Evolutionary conservation across 2,888 invertebrate species (phyloP).

Genomic region (Dynastes hyllus): DNA sequence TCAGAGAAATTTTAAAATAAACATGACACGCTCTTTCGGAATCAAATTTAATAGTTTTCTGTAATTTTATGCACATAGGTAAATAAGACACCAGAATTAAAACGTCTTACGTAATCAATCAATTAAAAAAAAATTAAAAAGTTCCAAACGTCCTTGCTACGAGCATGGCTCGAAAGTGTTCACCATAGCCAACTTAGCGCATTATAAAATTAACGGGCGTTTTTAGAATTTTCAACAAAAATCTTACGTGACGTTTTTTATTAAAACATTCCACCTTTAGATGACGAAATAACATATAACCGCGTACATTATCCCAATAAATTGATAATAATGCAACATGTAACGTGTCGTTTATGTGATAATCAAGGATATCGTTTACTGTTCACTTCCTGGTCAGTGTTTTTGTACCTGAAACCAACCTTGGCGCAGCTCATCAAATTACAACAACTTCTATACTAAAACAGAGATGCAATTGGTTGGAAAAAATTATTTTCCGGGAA

Average conservation of each 20-base stretch:
- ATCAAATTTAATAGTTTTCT: too few species aligned
- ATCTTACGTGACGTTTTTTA: slow-evolving; percentile 4
- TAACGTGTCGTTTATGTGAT: slow-evolving; percentile 34
- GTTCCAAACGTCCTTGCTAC: too few species aligned
- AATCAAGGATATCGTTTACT: slow-evolving; percentile 33
- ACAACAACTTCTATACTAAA: slow-evolving; percentile 7
- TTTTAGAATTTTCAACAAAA: neutral
- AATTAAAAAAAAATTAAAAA: neutral
- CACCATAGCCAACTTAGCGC: neutral
- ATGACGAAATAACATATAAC: too few species aligned
- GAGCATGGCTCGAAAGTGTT: neutral
- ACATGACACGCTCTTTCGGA: too few species aligned
- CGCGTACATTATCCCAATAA: neutral
- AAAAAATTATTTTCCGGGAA: slow-evolving; percentile 6
- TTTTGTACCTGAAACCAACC: neutral
- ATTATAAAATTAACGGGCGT: neutral
- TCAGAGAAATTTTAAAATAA: too few species aligned
- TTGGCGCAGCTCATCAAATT: slow-evolving; percentile 19
- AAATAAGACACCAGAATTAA: too few species aligned
- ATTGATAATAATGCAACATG: slow-evolving; percentile 28
- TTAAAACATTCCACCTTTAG: neutral
- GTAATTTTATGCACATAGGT: too few species aligned
- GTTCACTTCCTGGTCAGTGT: slow-evolving; percentile 25
- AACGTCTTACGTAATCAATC: neutral
- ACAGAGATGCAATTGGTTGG: neutral